Evolutionary conservation across 2,797 vertebrate genomes (phyloP), one percentile per base, ranked within the genome.

Genomic region (Hozukius guyotensis): DNA sequence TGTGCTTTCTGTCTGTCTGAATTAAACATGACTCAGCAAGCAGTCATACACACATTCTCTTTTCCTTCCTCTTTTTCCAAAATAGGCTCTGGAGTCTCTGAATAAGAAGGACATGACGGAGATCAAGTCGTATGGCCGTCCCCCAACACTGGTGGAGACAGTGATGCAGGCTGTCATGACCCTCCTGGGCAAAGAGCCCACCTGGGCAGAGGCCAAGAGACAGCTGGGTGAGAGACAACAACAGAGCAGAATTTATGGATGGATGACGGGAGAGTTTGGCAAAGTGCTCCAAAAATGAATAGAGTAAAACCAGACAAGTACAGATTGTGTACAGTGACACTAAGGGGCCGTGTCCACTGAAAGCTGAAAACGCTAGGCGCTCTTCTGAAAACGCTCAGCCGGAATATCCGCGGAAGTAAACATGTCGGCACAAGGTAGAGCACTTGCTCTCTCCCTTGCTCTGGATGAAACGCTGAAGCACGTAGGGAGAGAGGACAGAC

Each of bases 81-180:
- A 60, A 27, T 65, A 98, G 97, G 97, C 97, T 16, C 88, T 98
- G 89, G 96, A 97, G 87, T 97, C 97, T 9, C 92, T 98, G 89
- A 98, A 98, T 91, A 98, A 97, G 90, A 97, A 96, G 89, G 97
- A 98, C 87, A 96, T 98, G 95, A 97, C 96, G 0, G 97, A 98
- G 91, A 97, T 98, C 92, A 98, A 97, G 92, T 97, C 97, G 0
- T 98, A 98, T 0, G 97, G 96, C 12, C 95, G 95, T 16, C 97
- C 97, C 3, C 97, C 97, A 0, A 81, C 92, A 0, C 94, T 96
- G 74, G 97, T 98, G 81, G 97, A 98, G 94, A 98, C 96, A 0
- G 97, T 98, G 71, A 96, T 98, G 97, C 95, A 97, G 86, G 97
- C 97, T 0, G 97, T 98, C 81, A 98, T 98, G 97, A 98, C 96